A percentile compares a stretch with the other conserved stretches of the same genome.
phyloP scores from a whole-genome alignment of 2,888 invertebrate species.

The Microctonus aethiopoides region DNA sequence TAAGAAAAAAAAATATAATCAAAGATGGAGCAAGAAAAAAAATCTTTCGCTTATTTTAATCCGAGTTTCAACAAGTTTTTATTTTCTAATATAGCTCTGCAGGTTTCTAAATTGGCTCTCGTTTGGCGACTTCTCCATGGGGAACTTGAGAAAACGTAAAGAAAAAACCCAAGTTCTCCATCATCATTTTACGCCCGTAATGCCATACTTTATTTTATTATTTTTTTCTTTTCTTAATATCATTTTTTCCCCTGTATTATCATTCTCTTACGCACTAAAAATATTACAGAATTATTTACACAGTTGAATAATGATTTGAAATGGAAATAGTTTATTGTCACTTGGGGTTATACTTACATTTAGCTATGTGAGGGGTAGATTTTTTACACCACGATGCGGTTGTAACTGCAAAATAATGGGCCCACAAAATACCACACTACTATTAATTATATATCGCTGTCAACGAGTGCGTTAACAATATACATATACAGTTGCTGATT shows the following conservation, averaged over 20 bases:
- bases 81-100: slow-evolving; percentile 43
- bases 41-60: slow-evolving; percentile 57
- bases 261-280: slow-evolving; percentile 35
- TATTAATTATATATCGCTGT: neutral
- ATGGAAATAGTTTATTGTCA: slow-evolving; percentile 12
- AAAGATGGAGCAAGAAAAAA: slow-evolving; percentile 21
- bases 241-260: slow-evolving; percentile 22
- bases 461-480: no score
- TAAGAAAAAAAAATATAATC: slow-evolving; percentile 21
- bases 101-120: slow-evolving; percentile 58
- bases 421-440: slow-evolving; percentile 46
- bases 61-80: slow-evolving; percentile 60
- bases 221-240: neutral
- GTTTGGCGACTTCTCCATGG: slow-evolving; percentile 52
- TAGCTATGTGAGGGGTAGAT: neutral
- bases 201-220: neutral
- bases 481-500: no score
- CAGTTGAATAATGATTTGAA: neutral
- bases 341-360: neutral
- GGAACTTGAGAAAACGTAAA: slow-evolving; percentile 13
- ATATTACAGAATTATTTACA: slow-evolving; percentile 49
- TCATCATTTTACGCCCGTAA: slow-evolving; percentile 8
- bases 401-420: slow-evolving; percentile 55
- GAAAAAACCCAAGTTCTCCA: neutral
- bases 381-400: neutral